A percentile compares a stretch with the other conserved stretches of the same genome.
phyloP scores from a whole-genome alignment of 2,888 invertebrate genomes.

The Macrophya annulata region DNA sequence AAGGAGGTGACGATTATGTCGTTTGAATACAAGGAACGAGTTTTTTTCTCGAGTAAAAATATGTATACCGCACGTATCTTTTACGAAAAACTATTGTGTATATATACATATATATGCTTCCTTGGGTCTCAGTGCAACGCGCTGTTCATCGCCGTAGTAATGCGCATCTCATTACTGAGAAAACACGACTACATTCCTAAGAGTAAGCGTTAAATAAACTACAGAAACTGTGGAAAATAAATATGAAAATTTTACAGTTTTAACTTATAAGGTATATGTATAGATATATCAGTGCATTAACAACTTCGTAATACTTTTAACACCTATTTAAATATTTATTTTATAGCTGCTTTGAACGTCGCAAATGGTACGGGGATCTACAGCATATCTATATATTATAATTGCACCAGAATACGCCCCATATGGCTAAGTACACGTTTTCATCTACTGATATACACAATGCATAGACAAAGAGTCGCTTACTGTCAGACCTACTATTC shows the following conservation, averaged over 20 bases:
- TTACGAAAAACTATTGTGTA: constrained; percentile 25
- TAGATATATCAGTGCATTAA: background rate
- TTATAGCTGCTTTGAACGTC: background rate
- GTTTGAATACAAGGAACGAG: background rate
- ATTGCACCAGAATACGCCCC: constrained; percentile 1
- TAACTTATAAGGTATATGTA: background rate
- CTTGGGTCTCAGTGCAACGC: background rate
- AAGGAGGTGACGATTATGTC: constrained; percentile 30
- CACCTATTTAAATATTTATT: constrained; percentile 46
- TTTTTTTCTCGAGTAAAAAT: constrained; percentile 41
- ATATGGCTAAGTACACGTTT: constrained; percentile 26
- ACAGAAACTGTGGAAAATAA: background rate
- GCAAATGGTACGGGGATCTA: background rate
- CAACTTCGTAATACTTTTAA: constrained; percentile 12
- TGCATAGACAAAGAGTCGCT: background rate
- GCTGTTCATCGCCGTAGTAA: constrained; percentile 13
- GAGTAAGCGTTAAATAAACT: background rate
- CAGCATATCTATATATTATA: constrained; percentile 18
- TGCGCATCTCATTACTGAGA: constrained; percentile 35
- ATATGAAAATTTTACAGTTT: background rate
- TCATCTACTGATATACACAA: background rate
- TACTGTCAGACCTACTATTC: background rate
- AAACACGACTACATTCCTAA: constrained; percentile 1
- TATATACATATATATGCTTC: constrained; percentile 24
- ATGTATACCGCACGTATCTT: constrained; percentile 11